Base-by-base conservation (phyloP, 2,113 vertebrate genomes). In the Lepus americanus region DNA sequence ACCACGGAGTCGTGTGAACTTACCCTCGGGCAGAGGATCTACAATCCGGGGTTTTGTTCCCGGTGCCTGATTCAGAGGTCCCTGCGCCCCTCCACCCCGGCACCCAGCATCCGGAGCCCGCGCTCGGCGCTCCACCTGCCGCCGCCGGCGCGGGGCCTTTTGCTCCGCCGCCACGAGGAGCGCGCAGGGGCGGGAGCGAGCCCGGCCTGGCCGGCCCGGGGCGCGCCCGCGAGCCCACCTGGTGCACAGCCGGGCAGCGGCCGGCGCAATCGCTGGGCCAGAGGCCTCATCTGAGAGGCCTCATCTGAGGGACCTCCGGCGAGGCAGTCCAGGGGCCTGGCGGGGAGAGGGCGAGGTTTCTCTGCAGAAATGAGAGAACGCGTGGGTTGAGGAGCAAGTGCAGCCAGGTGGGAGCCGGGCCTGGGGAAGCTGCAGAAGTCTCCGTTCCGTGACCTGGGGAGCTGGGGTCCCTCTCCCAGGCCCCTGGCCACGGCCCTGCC, bases 1-100 rank as follows among this genome's bases (percentile, higher is more conserved):
- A 2, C 53, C 63, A 6, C 1, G 6, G 9, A 19, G 64, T 13
- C 20, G 1, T 55, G 29, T 17, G n/a, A 44, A 31, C 14, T 14
- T 10, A 19, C 1, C 66, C 78, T 5, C 22, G 0, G 31, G 10
- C 2, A 66, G 39, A 29, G 19, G 9, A 31, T 1, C 27, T 2
- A 36, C 36, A 27, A 4, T 3, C 36, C 1, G 7, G 53, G 9
- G 29, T 31, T 44, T 39, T 7, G 5, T 6, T 6, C 25, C 66
- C 23, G 20, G 3, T 3, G 44, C n/a, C 61, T 25, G 61, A 5
- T 19, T 44, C 44, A 44, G 44, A 44, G 44, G 44, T 44, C 44
- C 44, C 44, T 44, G 44, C 44, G 44, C 44, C 44, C 44, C 44
- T 44, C 44, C 6, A 1, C 44, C 44, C 44, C 6, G 7, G 44